phyloP scores from a whole-genome alignment of 2,113 vertebrate species.

The Megaleporinus macrocephalus region DNA sequence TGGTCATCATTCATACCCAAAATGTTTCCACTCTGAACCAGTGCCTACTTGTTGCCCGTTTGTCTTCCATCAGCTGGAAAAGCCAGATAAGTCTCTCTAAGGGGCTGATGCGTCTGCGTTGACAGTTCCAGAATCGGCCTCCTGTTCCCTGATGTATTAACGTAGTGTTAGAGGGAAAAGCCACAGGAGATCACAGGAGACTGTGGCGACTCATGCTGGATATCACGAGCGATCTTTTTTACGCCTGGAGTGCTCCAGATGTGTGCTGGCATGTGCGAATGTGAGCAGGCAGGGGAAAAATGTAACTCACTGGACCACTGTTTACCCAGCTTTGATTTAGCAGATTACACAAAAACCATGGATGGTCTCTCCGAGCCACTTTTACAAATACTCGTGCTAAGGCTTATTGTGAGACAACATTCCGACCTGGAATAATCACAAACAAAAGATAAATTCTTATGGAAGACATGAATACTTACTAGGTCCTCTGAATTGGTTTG shows the following conservation, averaged over 20 bases:
- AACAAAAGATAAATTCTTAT: constrained; percentile 49
- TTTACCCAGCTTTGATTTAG: constrained; percentile 77
- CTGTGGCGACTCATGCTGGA: constrained; percentile 63
- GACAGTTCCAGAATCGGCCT: constrained; percentile 58
- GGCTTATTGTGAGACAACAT: constrained; percentile 59
- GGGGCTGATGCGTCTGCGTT: constrained; percentile 56
- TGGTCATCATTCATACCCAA: constrained; percentile 2
- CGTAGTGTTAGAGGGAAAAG: constrained; percentile 58
- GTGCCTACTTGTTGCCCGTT: constrained; percentile 36
- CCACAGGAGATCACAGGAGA: constrained; percentile 35
- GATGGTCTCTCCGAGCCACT: constrained; percentile 44
- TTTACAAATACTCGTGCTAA: constrained; percentile 52
- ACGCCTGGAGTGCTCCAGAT: constrained; percentile 66
- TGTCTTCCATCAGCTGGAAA: constrained; percentile 50
- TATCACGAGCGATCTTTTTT: constrained; percentile 62
- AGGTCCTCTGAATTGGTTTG: constrained; percentile 63
- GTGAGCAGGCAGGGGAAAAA: constrained; percentile 62
- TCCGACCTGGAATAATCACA: constrained; percentile 53
- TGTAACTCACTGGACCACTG: constrained; percentile 64
- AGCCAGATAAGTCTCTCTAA: constrained; percentile 43
- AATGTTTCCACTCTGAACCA: constrained; percentile 37
- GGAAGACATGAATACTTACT: constrained; percentile 53
- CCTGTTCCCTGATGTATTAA: constrained; percentile 58
- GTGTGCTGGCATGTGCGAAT: constrained; percentile 70
- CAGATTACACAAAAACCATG: constrained; percentile 47